phyloP scores from a whole-genome alignment of 2,797 vertebrate genomes.

The Rhabdophis nuchalis region DNA sequence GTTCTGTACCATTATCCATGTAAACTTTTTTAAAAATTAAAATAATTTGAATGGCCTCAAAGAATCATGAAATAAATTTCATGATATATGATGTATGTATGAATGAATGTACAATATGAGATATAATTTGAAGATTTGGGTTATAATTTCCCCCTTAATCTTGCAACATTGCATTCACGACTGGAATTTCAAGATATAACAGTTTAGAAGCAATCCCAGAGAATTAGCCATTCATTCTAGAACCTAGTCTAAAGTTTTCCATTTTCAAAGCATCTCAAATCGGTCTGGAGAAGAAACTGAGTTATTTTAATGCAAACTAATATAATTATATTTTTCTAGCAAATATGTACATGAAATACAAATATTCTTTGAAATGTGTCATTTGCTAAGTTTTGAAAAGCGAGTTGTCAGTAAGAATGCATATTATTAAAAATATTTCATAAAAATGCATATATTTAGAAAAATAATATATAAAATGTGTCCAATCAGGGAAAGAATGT shows the following conservation, averaged over 20 bases:
- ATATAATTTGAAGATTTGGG: neutral
- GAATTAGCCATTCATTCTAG: neutral
- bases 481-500: neutral
- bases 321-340: neutral
- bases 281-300: neutral
- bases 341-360: neutral
- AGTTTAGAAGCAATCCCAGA: neutral
- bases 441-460: neutral
- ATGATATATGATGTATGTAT: neutral
- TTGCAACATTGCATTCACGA: neutral
- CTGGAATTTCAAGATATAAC: neutral
- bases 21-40: neutral
- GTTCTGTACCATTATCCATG: neutral
- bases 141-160: neutral
- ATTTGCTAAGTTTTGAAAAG: neutral
- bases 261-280: conserved; percentile 24
- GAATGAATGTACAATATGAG: neutral
- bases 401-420: neutral
- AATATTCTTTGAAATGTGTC: neutral
- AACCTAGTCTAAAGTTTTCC: neutral
- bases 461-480: neutral
- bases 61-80: neutral
- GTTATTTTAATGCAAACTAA: neutral
- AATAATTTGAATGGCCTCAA: neutral
- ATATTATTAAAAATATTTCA: neutral